Evolutionary conservation across 2,888 invertebrate species (phyloP).

Genomic region (Elegia similella): DNA sequence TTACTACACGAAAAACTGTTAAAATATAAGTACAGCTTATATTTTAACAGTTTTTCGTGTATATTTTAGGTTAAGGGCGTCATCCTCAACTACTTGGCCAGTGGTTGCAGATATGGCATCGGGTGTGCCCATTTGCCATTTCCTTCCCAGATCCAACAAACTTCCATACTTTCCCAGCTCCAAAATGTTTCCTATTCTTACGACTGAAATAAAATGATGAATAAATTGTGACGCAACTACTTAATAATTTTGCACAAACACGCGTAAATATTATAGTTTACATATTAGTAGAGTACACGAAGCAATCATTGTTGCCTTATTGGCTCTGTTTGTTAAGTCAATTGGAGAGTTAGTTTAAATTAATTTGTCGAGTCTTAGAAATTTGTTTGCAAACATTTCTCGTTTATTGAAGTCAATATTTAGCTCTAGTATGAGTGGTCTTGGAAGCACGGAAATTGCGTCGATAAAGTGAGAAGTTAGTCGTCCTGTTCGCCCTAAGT

Average conservation of each 20-base stretch:
- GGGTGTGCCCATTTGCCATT: too few relatives aligned
- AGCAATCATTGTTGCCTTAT: conserved; percentile 37
- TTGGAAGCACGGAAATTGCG: conserved; percentile 28
- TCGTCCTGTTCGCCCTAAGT: conserved; percentile 24
- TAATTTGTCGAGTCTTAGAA: conserved; percentile 70
- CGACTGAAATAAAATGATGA: background rate
- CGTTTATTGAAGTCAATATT: conserved; percentile 67
- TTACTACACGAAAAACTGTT: too few relatives aligned
- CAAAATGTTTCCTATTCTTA: too few relatives aligned
- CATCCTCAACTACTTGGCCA: too few relatives aligned
- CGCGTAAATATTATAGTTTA: background rate
- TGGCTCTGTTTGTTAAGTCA: conserved; percentile 56
- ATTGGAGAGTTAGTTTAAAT: conserved; percentile 62
- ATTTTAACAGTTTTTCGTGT: too few relatives aligned
- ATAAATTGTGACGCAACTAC: background rate
- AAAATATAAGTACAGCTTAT: too few relatives aligned
- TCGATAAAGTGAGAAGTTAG: conserved; percentile 27
- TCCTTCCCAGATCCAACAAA: too few relatives aligned
- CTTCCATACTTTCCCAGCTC: too few relatives aligned
- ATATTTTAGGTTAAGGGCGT: too few relatives aligned
- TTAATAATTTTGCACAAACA: background rate
- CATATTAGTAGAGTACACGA: conserved; percentile 2
- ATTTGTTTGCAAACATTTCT: conserved; percentile 61
- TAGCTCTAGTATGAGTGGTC: conserved; percentile 47
- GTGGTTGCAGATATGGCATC: too few relatives aligned